phyloP scores from a whole-genome alignment of 2,113 vertebrate species.

The Oreotrochilus melanogaster region DNA sequence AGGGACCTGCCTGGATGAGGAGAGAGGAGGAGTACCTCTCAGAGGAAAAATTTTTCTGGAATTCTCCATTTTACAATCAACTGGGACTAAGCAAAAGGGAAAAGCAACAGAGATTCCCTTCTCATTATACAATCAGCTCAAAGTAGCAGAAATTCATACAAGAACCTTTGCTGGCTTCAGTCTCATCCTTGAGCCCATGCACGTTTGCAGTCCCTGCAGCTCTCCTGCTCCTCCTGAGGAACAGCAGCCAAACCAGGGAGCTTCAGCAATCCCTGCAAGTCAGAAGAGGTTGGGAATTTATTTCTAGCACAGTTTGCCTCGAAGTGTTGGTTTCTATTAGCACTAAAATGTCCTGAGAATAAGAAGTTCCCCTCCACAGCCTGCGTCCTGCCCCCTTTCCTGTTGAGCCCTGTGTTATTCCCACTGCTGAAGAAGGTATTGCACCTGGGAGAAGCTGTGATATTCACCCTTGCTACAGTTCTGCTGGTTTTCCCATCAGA shows the following conservation, averaged over 20 bases:
- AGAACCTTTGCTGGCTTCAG: slow-evolving; percentile 1
- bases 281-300: background rate
- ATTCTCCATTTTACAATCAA: background rate
- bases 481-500: background rate
- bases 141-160: background rate
- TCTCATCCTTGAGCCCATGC: background rate
- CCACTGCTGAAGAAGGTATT: background rate
- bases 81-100: background rate
- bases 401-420: background rate
- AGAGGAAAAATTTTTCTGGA: background rate
- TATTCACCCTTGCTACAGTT: background rate
- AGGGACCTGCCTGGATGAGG: background rate
- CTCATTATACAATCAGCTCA: background rate
- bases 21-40: background rate
- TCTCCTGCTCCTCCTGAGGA: background rate
- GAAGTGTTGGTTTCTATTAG: background rate
- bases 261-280: background rate
- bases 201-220: background rate
- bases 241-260: background rate
- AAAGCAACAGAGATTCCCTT: background rate
- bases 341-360: background rate
- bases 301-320: background rate
- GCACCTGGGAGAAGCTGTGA: background rate
- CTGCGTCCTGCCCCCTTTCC: background rate
- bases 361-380: background rate